Evolutionary conservation across 1,140 invertebrate species (phyloP).

Genomic region (Pachypsylla venusta): DNA sequence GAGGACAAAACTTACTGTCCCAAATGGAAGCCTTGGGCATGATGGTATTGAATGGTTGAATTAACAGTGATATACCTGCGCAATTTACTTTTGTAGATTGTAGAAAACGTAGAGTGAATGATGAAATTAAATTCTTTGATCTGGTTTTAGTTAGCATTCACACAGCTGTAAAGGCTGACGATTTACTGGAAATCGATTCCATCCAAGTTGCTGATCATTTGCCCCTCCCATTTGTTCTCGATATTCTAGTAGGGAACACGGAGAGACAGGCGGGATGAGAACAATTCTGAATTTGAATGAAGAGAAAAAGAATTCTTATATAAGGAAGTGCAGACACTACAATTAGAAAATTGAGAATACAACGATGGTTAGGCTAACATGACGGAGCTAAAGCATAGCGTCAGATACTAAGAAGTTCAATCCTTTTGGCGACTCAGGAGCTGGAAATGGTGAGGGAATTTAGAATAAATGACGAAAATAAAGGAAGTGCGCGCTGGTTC

Average conservation of each 20-base stretch:
- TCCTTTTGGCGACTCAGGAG: background rate
- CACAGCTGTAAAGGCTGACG: background rate
- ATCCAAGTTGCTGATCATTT: background rate
- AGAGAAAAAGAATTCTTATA: background rate
- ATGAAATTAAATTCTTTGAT: background rate
- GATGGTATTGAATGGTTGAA: slow-evolving; percentile 1
- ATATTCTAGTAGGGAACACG: background rate
- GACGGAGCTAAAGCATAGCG: no score
- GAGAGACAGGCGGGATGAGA: background rate
- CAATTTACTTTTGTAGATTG: background rate
- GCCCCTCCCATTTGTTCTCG: background rate
- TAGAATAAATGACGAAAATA: background rate
- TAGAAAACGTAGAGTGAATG: background rate
- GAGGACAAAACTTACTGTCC: background rate
- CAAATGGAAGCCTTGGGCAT: background rate
- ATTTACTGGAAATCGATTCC: background rate
- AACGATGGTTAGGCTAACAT: background rate
- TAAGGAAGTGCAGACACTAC: background rate
- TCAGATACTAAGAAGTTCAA: background rate
- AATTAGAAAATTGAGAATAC: background rate
- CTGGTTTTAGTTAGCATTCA: background rate
- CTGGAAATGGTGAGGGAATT: background rate
- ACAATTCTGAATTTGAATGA: background rate
- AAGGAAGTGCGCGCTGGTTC: background rate
- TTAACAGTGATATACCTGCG: background rate